These are phyloP conservation scores for Melikaiella ostensackeni DNA, from an alignment of 2,888 invertebrate species.

Conservation along the genomic window DNA sequence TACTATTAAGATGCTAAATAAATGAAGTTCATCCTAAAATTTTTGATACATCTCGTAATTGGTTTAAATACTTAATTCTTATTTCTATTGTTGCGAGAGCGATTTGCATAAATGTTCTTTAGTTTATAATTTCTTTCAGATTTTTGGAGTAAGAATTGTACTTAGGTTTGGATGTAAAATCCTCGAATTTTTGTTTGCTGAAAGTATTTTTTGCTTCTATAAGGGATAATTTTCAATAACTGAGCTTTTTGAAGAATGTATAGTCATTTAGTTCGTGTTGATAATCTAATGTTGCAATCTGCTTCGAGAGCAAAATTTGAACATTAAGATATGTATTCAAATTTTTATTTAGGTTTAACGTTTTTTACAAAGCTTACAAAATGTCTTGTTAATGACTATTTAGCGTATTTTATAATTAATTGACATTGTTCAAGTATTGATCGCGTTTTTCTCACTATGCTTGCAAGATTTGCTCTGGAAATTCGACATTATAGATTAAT, in stretches of 20 bases:
- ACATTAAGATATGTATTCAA: not conserved
- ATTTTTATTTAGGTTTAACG: too few relatives aligned
- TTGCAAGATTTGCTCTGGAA: not conserved
- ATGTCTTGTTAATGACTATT: too few relatives aligned
- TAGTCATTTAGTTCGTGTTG: not conserved
- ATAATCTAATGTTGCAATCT: not conserved
- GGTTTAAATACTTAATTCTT: not conserved
- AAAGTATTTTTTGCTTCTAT: not conserved
- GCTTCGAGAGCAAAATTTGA: not conserved
- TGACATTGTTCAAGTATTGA: not conserved
- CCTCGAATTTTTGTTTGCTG: not conserved
- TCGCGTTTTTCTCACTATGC: not conserved
- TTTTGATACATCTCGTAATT: not conserved
- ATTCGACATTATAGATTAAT: not conserved
- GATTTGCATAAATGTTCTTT: not conserved
- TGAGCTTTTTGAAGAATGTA: too few relatives aligned
- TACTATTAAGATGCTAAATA: not conserved
- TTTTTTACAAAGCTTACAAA: too few relatives aligned
- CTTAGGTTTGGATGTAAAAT: not conserved
- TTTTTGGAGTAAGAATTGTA: not conserved
- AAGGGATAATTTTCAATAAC: not conserved
- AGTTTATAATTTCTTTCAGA: not conserved
- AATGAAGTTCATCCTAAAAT: not conserved
- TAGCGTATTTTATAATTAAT: not conserved
- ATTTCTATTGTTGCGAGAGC: not conserved